Base-by-base conservation (phyloP, 2,888 invertebrate species). In the Mycogona germanica region DNA sequence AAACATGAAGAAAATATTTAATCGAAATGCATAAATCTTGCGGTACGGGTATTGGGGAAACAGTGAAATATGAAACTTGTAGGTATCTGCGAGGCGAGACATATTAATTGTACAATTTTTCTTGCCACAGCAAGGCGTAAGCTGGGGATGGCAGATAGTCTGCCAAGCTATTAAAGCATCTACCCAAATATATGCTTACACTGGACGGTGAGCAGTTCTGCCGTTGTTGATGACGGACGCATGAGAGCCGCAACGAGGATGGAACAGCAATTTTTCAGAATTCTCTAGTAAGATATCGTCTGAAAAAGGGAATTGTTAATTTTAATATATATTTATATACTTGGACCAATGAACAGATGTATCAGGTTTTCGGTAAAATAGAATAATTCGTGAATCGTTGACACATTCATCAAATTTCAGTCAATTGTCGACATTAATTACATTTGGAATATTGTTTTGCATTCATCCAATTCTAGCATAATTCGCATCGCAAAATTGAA, bases 191-290 rank as follows among this genome's bases (percentile, higher is more conserved):
- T n/a, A 26, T 38, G 32, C 76, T 76, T 72, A 88, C 87, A 92
- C 91, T 65, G 93, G 92, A 68, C 93, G 76, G 70, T 89, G 82
- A 59, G 92, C 92, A 61, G 92, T 91, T 66, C 86, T 78, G 63
- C 87, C 87, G 70, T 85, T 84, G 66, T 87, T 87, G 62, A 89
- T 86, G 60, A 93, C 88, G 67, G 87, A 84, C 61, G 89, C 91
- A 74, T 92, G 88, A 60, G 87, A 84, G 61, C 93, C 93, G 73
- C 93, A 93, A 67, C 84, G 82, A 54, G 84, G 77, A 77, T 93
- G 89, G 73, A 95, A 95, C 65, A 84, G 81, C 62, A 95, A 63
- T 45, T 64, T 63, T 30, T 67, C 67, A 17, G 61, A 58, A 23
- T 58, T 57, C 7, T 41, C 45, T 7, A 35, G 35, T 35, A 37